Base-by-base conservation (phyloP, 1,140 invertebrate genomes). In the Diorhabda elongata region DNA sequence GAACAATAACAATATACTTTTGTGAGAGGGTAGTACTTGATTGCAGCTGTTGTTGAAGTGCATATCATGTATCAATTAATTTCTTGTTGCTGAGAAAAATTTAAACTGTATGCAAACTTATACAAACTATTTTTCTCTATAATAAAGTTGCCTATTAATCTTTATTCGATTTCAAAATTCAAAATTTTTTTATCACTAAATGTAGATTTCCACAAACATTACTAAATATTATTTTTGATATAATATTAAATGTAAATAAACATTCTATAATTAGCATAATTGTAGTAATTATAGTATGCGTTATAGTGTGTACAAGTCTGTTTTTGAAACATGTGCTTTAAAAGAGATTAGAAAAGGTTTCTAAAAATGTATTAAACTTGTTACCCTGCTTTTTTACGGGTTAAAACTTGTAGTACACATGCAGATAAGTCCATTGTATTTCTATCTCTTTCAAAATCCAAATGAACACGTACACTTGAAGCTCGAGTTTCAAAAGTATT, bases 281-380 rank as follows among this genome's bases (percentile, higher is more conserved):
- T 52, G 6, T 52, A 52, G n/a, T 6, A 6, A n/a, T 6, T 8
- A 52, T 52, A 52, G 6, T 4, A 3, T 52, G 47, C 47, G 26
- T 26, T 26, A 52, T 52, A 52, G n/a, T 52, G 47, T 52, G 47
- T 52, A n/a, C 47, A 52, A 52, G n/a, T 62, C 42, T 52, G 3
- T 68, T 62, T 69, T 11, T 61, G 6, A 42, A 8, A 43, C 42
- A 8, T 7, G 2, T 3, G 6, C 11, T 61, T 61, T 61, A 61
- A 61, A 61, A 61, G 59, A 61, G 42, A 8, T 61, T 42, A 61
- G 4, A 8, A 61, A 42, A 61, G 42, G 6, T 3, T 8, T 11
- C 3, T 3, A 61, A 11, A 61, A 43, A 7, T 61, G 6, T 7
- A 8, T 41, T 41, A 8, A 61, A 61, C 3, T 61, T 6, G 59